These are phyloP conservation scores for Tetheella fluctuosa DNA, from an alignment of 2,888 invertebrate species.

Conservation along the genomic window DNA sequence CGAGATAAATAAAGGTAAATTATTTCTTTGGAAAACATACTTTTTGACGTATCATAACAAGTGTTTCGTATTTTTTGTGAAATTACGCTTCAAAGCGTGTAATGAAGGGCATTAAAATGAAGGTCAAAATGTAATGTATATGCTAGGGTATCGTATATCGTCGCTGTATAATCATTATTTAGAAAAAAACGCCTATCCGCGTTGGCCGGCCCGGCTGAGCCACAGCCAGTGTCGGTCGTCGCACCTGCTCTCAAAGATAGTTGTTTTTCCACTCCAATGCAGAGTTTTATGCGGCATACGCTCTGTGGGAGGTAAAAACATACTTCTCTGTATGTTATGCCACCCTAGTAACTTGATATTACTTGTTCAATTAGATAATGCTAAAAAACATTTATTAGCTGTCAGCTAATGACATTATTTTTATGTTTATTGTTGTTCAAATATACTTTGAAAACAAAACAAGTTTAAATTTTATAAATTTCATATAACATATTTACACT, in stretches of 20 bases:
- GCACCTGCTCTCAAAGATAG: slow-evolving; percentile 52
- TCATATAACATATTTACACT: neutral
- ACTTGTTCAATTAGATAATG: neutral
- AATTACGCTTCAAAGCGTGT: slow-evolving; percentile 56
- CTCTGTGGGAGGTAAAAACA: slow-evolving; percentile 17
- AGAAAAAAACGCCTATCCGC: slow-evolving; percentile 55
- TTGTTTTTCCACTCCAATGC: slow-evolving; percentile 46
- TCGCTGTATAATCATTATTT: slow-evolving; percentile 76
- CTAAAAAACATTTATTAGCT: neutral
- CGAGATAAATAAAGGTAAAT: slow-evolving; percentile 83
- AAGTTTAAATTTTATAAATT: neutral
- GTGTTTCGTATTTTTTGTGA: slow-evolving; percentile 77
- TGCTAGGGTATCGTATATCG: slow-evolving; percentile 60
- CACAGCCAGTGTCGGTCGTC: slow-evolving; percentile 33
- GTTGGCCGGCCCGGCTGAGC: slow-evolving; percentile 62
- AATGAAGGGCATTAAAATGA: slow-evolving; percentile 54
- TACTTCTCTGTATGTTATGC: slow-evolving; percentile 13
- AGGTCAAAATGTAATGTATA: slow-evolving; percentile 65
- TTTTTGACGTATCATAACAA: slow-evolving; percentile 82
- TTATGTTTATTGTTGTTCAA: neutral
- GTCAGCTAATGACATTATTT: neutral
- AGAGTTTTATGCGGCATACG: slow-evolving; percentile 21
- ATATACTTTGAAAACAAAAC: slow-evolving; percentile 6
- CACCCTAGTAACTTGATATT: slow-evolving; percentile 20
- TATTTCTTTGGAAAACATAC: slow-evolving; percentile 76